phyloP scores from a whole-genome alignment of 2,888 invertebrate genomes.

The Melanchra persicariae region DNA sequence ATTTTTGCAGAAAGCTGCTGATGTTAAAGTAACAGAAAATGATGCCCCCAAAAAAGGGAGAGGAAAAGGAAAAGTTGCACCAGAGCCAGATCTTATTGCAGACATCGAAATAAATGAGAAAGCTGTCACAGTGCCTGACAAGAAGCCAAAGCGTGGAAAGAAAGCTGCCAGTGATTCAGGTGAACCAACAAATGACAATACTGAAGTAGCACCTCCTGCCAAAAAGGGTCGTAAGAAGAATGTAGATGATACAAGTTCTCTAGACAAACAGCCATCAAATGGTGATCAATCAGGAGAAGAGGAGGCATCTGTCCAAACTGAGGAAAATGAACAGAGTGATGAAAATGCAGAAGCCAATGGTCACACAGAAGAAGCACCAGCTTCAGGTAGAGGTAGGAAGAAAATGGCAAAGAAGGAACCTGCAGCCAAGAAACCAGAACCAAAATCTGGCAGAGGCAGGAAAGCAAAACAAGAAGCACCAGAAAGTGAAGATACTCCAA shows the following conservation, averaged over 20 bases:
- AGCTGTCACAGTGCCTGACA: constrained; percentile 67
- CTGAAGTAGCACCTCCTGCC: constrained; percentile 75
- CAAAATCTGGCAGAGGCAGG: constrained; percentile 76
- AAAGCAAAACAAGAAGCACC: constrained; percentile 76
- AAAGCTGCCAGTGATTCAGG: constrained; percentile 75
- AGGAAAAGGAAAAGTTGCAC: constrained; percentile 81
- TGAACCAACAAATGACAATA: constrained; percentile 70
- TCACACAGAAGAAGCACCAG: constrained; percentile 71
- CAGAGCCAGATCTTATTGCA: constrained; percentile 64
- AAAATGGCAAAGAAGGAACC: constrained; percentile 81
- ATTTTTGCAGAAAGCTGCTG: constrained; percentile 82
- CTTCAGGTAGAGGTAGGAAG: constrained; percentile 78
- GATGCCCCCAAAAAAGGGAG: constrained; percentile 83
- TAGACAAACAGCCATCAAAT: constrained; percentile 74
- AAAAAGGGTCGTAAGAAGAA: constrained; percentile 84
- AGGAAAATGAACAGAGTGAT: constrained; percentile 74
- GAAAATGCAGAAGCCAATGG: constrained; percentile 78
- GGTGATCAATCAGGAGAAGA: constrained; percentile 78
- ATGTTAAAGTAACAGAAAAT: constrained; percentile 79
- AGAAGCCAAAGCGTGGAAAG: constrained; percentile 80
- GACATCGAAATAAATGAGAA: constrained; percentile 66
- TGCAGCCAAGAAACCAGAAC: constrained; percentile 70
- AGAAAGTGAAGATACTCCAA: constrained; percentile 67
- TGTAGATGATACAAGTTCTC: constrained; percentile 70
- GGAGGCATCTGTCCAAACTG: constrained; percentile 68